Base-by-base conservation (phyloP, 2,888 invertebrate genomes). In the Dinocampus coccinellae region DNA sequence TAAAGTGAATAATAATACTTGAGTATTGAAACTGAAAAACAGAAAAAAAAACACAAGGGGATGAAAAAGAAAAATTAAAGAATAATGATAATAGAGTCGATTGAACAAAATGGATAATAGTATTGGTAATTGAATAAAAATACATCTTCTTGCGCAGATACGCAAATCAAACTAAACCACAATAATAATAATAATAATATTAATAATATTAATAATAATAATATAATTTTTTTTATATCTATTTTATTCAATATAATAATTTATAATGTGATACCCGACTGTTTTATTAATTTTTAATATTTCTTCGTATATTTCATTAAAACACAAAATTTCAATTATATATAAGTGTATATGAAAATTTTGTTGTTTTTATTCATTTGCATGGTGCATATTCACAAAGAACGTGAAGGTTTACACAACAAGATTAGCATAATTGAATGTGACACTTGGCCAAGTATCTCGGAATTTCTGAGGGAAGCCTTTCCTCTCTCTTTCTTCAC, bases 351-450 rank as follows among this genome's bases (percentile, higher is more conserved):
- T n/a, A n/a, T n/a, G n/a, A n/a, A n/a, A n/a, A n/a, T n/a, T n/a
- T n/a, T n/a, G n/a, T n/a, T n/a, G n/a, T n/a, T 20, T 53, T 3
- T 29, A 20, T 33, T 29, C 33, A n/a, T 4, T 34, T 58, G 1
- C 33, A 55, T 9, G 6, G 1, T 11, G 11, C n/a, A 61, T 20
- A 61, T n/a, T n/a, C 61, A 22, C 22, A 39, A 33, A 61, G 24
- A 10, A 65, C 0, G 11, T 10, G n/a, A 52, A 24, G 3, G 34
- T 29, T 65, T 10, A 20, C 4, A 34, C n/a, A 13, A 16, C 7
- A 47, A 47, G 65, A 58, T 70, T 47, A 60, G 22, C 36, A 52
- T 64, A 60, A 70, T 70, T 64, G 64, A 64, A 70, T 70, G 58
- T 64, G 70, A 70, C 60, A 64, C 42, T 47, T 64, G 58, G 58